Base-by-base conservation (phyloP, 1,140 invertebrate genomes). In the Coptotermes formosanus region DNA sequence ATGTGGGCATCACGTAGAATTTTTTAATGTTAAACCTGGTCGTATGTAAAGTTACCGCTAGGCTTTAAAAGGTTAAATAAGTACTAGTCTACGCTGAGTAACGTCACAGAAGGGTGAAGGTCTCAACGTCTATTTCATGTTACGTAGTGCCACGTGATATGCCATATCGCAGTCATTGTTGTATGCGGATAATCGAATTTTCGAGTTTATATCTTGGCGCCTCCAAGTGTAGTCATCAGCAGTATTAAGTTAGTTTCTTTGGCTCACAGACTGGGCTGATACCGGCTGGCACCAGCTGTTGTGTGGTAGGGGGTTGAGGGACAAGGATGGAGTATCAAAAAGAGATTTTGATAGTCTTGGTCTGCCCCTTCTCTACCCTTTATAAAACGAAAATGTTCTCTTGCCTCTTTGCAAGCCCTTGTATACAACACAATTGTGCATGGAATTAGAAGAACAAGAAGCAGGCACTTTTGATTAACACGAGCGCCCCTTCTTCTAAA, bases 341-440 rank as follows among this genome's bases (percentile, higher is more conserved):
- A 75, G 64, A 75, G 64, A 30, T 75, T 75, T 75, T 75, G 64
- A 75, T 75, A 75, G 64, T 75, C 64, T 75, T 75, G n/a, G 25
- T 75, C 14, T 75, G n/a, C 16, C 16, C 64, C 64, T 75, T 75
- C 55, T 23, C 64, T 25, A 75, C 64, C 64, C 64, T 75, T 30
- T n/a, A 75, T 75, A 75, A 75, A 75, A 75, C 64, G 64, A 75
- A 75, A 75, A 25, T 30, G 64, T 55, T 55, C 52, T 55, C 52
- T 21, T 21, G 14, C 52, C 52, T 1, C 19, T 16, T 48, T 4
- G 14, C 52, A 55, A 9, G 25, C 64, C 64, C 25, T 75, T 75
- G 30, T 16, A 75, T n/a, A 75, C 25, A 75, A 75, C 64, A 75
- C 25, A 75, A 75, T 75, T 75, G 64, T 30, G 64, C 64, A n/a